A percentile compares a stretch with the other conserved stretches of the same genome.
phyloP scores from a whole-genome alignment of 2,113 vertebrate genomes.

The Ailurus styani region DNA sequence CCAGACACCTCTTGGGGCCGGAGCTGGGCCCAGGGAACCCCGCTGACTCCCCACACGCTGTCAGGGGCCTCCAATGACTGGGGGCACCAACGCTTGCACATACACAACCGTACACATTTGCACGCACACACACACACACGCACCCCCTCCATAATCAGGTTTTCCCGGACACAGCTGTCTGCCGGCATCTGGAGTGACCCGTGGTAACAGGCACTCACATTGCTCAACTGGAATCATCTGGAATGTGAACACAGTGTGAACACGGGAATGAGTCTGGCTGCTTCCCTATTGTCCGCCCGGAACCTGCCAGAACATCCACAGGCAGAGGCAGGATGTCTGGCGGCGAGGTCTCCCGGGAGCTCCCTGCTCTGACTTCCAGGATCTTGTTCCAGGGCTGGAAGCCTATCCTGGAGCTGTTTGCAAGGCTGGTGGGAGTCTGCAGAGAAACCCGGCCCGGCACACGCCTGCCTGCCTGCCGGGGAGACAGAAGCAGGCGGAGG shows the following conservation, averaged over 20 bases:
- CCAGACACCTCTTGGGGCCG: accelerated
- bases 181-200: neutral
- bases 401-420: neutral
- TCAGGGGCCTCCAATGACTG: neutral
- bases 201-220: accelerated
- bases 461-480: too few species aligned
- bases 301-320: neutral
- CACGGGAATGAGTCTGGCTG: accelerated
- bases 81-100: neutral
- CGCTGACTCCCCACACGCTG: too few species aligned
- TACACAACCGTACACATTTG: accelerated
- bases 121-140: neutral
- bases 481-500: neutral
- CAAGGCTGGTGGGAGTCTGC: neutral
- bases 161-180: neutral
- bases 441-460: neutral
- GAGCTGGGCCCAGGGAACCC: neutral
- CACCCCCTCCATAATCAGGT: too few species aligned
- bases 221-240: neutral
- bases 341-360: neutral
- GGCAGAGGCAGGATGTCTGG: neutral
- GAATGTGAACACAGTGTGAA: neutral
- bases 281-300: neutral
- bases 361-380: neutral
- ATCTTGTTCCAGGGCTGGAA: neutral